phyloP scores from a whole-genome alignment of 2,797 vertebrate species.

The Eurystomus glaucurus region DNA sequence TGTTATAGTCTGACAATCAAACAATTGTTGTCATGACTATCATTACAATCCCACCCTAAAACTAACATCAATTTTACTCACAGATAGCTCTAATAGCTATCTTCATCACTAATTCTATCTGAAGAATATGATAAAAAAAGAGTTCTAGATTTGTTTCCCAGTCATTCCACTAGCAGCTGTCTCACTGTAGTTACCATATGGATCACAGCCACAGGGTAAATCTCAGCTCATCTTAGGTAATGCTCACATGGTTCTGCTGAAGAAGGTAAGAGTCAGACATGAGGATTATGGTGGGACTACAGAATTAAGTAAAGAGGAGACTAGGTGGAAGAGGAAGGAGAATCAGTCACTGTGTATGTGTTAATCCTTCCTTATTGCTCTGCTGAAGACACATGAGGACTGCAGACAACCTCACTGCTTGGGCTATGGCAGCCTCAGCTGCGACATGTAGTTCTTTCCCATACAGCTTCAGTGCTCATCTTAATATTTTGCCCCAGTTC shows the following conservation, averaged over 20 bases:
- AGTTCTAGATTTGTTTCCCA: background rate
- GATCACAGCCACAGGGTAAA: background rate
- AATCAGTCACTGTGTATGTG: background rate
- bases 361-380: background rate
- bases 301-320: background rate
- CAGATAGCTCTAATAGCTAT: background rate
- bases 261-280: background rate
- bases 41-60: background rate
- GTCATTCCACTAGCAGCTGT: background rate
- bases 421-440: background rate
- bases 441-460: fast-evolving
- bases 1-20: background rate
- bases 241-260: background rate
- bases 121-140: background rate
- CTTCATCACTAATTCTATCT: background rate
- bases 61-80: background rate
- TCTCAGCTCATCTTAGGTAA: background rate
- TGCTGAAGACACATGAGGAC: fast-evolving
- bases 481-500: background rate
- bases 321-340: background rate
- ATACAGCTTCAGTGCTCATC: too few relatives aligned
- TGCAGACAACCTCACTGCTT: background rate
- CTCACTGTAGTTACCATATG: background rate
- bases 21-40: background rate
- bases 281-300: background rate